A percentile compares a stretch with the other conserved stretches of the same genome.
Conservation (phyloP, 1,140 invertebrate species). For the Trichonephila clavipes region DNA sequence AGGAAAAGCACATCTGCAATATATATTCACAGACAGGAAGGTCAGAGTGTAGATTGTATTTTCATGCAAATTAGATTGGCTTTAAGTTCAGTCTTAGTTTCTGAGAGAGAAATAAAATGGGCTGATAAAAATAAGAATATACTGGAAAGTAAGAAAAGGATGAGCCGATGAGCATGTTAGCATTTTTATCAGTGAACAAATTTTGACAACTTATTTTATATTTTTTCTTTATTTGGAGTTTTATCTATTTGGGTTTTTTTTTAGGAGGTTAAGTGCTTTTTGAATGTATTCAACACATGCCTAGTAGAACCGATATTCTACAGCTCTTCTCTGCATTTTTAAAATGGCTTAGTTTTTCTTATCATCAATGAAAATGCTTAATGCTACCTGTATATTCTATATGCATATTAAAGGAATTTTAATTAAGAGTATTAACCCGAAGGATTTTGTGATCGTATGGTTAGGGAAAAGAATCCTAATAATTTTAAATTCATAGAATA, state of each 20-base stretch:
- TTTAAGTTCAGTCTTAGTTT: neutral
- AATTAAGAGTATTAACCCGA: too few relatives aligned
- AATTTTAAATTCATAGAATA: too few relatives aligned
- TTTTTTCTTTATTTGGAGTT: too few relatives aligned
- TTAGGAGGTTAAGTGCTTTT: too few relatives aligned
- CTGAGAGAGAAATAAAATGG: neutral
- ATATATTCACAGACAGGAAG: neutral
- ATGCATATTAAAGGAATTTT: too few relatives aligned
- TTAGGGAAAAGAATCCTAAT: too few relatives aligned
- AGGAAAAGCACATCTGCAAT: neutral
- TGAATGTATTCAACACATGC: too few relatives aligned
- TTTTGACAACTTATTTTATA: too few relatives aligned
- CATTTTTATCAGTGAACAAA: neutral
- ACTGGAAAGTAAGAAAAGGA: neutral
- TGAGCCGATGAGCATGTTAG: neutral
- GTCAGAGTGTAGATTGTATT: conserved; percentile 24
- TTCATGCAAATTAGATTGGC: conserved; percentile 33
- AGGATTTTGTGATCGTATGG: too few relatives aligned
- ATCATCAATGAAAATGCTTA: too few relatives aligned
- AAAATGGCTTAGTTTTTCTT: neutral
- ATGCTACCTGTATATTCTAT: too few relatives aligned
- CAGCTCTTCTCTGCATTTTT: neutral
- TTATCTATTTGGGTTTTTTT: too few relatives aligned
- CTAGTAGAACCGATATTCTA: neutral
- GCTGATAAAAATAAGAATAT: conserved; percentile 1